Base-by-base conservation (phyloP, 2,113 vertebrate species). In the Marcusenius ussheri region DNA sequence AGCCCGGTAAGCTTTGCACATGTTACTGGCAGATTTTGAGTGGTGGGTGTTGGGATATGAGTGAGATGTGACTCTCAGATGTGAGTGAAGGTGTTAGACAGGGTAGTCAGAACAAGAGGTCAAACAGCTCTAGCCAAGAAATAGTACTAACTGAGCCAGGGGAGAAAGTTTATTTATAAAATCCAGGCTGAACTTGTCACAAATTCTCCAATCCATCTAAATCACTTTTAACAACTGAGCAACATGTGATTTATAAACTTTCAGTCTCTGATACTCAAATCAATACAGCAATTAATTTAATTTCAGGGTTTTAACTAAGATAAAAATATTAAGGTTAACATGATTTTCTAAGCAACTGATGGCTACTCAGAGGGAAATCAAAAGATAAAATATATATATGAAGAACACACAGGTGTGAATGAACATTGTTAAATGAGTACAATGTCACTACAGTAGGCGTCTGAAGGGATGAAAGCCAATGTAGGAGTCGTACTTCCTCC, bases 401-500 rank as follows among this genome's bases (percentile, higher is more conserved):
- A 49, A n/a, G 83, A 84, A 24, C 1, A 46, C 7, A 47, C 21
- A n/a, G 2, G 42, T 84, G 50, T 27, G 45, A 85, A 13, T 49
- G 10, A 27, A 31, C n/a, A 11, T 50, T 86, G 49, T 86, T 47
- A n/a, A 85, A 42, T 86, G 46, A n/a, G n/a, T 45, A 47, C 4
- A 45, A 27, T 49, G 47, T 0, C 83, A 1, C 21, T 50, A 50
- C 83, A 47, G 47, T 85, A 85, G 24, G 11, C 2, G 10, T 31
- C 47, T 86, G 11, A 45, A 4, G 85, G 31, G 5, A 24, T 58
- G 53, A 66, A 50, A 62, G 87, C 46, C 8, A 88, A 88, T 11
- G 35, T 50, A 66, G 46, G 51, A 88, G 87, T 56, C 51, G 11
- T 27, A 89, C 80, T 89, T 89, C 89, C 89, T 84, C 50, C 89